These are phyloP conservation scores for Calcarius ornatus DNA, from an alignment of 2,113 vertebrate species.

Conservation along the genomic window DNA sequence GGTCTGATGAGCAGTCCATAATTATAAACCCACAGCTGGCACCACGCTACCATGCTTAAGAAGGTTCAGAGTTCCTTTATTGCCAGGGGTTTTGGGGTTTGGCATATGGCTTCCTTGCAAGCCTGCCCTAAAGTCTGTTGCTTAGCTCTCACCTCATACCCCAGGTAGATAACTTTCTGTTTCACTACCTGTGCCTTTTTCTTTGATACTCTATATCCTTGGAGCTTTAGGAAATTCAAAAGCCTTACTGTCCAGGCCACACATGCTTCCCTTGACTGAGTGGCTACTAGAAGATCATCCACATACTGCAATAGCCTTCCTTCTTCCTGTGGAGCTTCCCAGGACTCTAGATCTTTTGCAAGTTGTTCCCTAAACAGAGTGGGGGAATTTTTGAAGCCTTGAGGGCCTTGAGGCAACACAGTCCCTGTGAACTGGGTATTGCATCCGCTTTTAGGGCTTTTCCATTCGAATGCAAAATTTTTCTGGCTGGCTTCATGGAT, in stretches of 20 bases:
- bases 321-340: neutral
- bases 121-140: neutral
- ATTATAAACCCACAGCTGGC: neutral
- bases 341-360: neutral
- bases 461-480: too few relatives aligned
- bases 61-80: neutral
- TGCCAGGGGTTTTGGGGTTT: neutral
- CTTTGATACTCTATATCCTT: neutral
- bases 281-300: neutral
- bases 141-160: neutral
- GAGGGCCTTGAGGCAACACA: neutral
- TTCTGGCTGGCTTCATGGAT: too few relatives aligned
- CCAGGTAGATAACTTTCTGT: neutral
- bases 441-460: too few relatives aligned
- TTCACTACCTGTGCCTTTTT: neutral
- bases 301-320: neutral
- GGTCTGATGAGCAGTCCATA: neutral
- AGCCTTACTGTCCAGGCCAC: neutral
- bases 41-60: neutral
- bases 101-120: neutral
- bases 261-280: neutral
- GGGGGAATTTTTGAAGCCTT: neutral
- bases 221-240: neutral
- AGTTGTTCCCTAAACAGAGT: neutral
- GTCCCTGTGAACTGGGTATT: neutral